These are phyloP conservation scores for Palloptera scutellata DNA, from an alignment of 2,888 invertebrate species.

Conservation along the genomic window DNA sequence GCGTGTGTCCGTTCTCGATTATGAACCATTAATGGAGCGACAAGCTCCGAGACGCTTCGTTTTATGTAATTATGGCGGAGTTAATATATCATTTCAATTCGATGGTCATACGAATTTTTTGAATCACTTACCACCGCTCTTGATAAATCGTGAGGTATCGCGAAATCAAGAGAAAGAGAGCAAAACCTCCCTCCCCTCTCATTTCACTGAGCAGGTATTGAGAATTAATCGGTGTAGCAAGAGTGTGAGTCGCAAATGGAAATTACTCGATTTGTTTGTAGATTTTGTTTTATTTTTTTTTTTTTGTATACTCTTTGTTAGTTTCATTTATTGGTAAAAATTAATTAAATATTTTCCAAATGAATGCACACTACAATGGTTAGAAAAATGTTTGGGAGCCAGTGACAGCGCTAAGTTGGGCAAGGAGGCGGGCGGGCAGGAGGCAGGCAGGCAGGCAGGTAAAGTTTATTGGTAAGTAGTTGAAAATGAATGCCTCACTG, in stretches of 20 bases:
- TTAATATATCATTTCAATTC: conserved; percentile 50
- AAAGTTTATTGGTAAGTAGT: background rate
- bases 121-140: background rate
- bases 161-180: too few relatives aligned
- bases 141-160: too few relatives aligned
- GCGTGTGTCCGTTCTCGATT: background rate
- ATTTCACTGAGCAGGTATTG: too few relatives aligned
- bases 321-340: conserved; percentile 54
- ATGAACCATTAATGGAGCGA: conserved; percentile 46
- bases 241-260: conserved; percentile 11
- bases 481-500: too few relatives aligned
- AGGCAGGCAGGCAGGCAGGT: background rate
- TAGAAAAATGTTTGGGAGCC: background rate
- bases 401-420: conserved; percentile 13
- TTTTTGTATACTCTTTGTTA: conserved; percentile 12
- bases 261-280: conserved; percentile 38
- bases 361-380: conserved; percentile 41
- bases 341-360: conserved; percentile 58
- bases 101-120: conserved; percentile 39
- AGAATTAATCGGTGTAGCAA: too few relatives aligned
- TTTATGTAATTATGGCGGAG: conserved; percentile 46
- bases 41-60: conserved; percentile 36
- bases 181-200: too few relatives aligned
- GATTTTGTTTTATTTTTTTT: conserved; percentile 41
- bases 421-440: background rate